Conservation (phyloP, 2,113 vertebrate species). For the Thryonomys swinderianus region DNA sequence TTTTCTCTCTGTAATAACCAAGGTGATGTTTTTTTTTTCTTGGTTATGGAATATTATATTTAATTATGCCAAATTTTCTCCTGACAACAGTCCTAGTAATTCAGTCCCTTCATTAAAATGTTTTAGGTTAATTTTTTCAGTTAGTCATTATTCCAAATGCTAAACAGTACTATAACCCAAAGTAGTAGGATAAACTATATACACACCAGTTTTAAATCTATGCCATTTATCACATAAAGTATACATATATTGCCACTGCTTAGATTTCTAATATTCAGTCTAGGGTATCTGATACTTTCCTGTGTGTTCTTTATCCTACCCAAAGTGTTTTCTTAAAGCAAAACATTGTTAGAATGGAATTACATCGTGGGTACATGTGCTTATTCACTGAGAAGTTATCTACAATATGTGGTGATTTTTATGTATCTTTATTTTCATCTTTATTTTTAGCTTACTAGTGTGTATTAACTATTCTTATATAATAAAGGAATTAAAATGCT, state of each 20-base stretch:
- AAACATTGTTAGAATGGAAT: slow-evolving; percentile 49
- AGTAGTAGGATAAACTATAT: not conserved
- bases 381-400: slow-evolving; percentile 1
- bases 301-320: not conserved
- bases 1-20: slow-evolving; percentile 50
- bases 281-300: slow-evolving; percentile 21
- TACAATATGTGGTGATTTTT: slow-evolving; percentile 33
- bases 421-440: not conserved
- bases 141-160: slow-evolving; percentile 16
- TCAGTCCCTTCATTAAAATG: slow-evolving; percentile 41
- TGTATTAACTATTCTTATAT: not conserved
- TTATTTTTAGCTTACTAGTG: slow-evolving; percentile 4
- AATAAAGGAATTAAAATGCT: slow-evolving; percentile 49
- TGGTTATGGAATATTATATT: slow-evolving; percentile 20
- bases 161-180: not conserved
- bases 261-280: slow-evolving; percentile 27
- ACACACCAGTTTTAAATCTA: not conserved
- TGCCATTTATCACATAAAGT: not conserved
- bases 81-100: not conserved
- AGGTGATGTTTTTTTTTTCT: slow-evolving; percentile 61
- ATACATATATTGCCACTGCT: not conserved
- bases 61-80: slow-evolving; percentile 54
- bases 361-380: not conserved
- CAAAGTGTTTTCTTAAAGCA: slow-evolving; percentile 49
- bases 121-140: slow-evolving; percentile 10